phyloP scores from a whole-genome alignment of 1,140 invertebrate species.

The Hyles euphorbiae region DNA sequence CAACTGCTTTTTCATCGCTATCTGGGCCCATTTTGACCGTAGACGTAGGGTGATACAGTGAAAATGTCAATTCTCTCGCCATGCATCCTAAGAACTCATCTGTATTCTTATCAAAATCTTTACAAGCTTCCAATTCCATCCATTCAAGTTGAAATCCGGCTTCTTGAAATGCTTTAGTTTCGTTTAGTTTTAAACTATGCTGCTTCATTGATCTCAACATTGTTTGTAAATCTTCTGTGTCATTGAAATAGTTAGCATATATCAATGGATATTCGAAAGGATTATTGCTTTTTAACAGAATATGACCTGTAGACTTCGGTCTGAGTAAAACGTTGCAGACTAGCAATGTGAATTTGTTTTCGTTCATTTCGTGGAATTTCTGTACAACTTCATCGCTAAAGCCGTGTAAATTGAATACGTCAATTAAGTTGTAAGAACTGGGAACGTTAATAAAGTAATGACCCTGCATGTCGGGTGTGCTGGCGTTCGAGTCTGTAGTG shows the following conservation, averaged over 20 bases:
- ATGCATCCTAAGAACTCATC: conserved; percentile 77
- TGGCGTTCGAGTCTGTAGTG: conserved; percentile 30
- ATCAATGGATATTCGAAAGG: conserved; percentile 79
- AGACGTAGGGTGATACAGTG: conserved; percentile 79
- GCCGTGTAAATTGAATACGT: conserved; percentile 30
- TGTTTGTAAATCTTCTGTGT: conserved; percentile 73
- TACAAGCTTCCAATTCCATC: conserved; percentile 58
- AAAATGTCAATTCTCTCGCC: conserved; percentile 59
- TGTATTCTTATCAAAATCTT: conserved; percentile 41
- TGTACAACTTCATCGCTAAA: conserved; percentile 31
- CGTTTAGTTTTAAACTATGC: conserved; percentile 57
- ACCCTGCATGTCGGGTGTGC: conserved; percentile 39
- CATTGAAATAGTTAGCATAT: conserved; percentile 80
- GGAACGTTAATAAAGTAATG: conserved; percentile 37
- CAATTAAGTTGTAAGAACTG: conserved; percentile 25
- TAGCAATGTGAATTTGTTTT: conserved; percentile 56
- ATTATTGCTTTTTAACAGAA: conserved; percentile 76
- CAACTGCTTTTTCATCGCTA: conserved; percentile 78
- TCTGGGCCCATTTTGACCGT: conserved; percentile 86
- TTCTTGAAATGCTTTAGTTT: conserved; percentile 68
- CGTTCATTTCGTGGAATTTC: conserved; percentile 37
- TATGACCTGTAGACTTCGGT: conserved; percentile 77
- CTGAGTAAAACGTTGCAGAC: conserved; percentile 66
- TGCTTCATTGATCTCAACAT: conserved; percentile 76
- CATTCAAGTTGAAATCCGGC: conserved; percentile 50